Evolutionary conservation across 2,113 vertebrate genomes (phyloP).

Genomic region (Malurus alboscapulatus): DNA sequence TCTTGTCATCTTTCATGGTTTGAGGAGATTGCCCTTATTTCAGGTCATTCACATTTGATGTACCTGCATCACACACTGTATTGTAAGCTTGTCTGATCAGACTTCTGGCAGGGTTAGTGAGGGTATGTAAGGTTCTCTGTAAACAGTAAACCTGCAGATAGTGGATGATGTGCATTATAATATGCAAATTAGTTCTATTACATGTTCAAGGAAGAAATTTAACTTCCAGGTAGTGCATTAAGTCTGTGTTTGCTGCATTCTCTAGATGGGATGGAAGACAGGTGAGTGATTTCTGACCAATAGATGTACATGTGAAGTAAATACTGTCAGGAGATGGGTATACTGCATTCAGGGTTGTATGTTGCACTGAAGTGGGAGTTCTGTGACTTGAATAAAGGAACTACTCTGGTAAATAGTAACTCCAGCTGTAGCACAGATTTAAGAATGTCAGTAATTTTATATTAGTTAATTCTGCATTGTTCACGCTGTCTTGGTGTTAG

Average conservation of each 20-base stretch:
- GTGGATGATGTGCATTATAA: background rate
- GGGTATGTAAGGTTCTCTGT: background rate
- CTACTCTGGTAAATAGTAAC: background rate
- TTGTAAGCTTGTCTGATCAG: background rate
- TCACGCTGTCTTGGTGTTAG: background rate
- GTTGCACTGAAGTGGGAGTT: background rate
- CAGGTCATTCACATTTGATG: background rate
- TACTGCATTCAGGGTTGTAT: background rate
- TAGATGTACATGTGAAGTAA: rapidly evolving
- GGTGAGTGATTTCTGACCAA: background rate
- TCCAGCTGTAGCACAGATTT: background rate
- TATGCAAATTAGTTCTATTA: background rate
- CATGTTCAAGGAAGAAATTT: background rate
- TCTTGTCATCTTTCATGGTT: background rate
- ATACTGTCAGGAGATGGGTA: background rate
- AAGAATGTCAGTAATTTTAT: background rate
- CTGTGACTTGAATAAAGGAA: background rate
- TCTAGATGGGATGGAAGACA: background rate
- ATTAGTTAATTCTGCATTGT: background rate
- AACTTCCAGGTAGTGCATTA: background rate
- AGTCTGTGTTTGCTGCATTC: background rate
- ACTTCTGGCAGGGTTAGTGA: background rate
- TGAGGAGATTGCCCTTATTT: background rate
- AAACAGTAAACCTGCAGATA: background rate
- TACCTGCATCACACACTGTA: background rate